phyloP scores from a whole-genome alignment of 2,888 invertebrate genomes.

The Dimorphilus gyrociliatus region DNA sequence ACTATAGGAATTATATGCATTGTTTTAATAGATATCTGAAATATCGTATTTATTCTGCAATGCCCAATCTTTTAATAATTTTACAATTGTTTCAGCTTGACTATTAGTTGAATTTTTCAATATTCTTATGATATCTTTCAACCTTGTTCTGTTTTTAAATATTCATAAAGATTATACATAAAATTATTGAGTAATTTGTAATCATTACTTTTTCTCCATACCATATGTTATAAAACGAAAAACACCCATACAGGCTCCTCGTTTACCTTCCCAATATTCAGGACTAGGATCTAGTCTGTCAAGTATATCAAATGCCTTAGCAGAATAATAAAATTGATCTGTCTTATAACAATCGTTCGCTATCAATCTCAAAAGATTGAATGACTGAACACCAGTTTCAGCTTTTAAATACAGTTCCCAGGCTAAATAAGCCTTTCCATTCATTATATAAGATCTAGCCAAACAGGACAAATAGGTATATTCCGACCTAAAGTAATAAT shows the following conservation, averaged over 20 bases:
- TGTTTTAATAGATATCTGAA: no score
- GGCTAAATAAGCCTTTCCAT: conserved; percentile 65
- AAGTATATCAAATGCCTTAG: conserved; percentile 88
- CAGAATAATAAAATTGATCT: conserved; percentile 89
- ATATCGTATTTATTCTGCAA: no score
- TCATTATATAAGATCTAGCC: conserved; percentile 79
- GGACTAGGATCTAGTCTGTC: conserved; percentile 85
- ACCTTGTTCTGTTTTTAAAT: no score
- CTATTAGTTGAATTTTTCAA: no score
- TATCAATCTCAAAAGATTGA: conserved; percentile 71
- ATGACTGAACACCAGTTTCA: conserved; percentile 71
- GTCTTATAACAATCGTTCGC: conserved; percentile 93
- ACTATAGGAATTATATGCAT: no score
- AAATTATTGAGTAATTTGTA: no score
- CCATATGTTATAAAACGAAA: no score
- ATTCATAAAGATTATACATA: no score
- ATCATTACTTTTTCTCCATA: no score
- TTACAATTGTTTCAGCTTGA: no score
- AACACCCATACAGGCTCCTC: conserved; percentile 84
- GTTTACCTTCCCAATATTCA: conserved; percentile 93
- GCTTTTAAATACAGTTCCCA: conserved; percentile 85
- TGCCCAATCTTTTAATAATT: no score
- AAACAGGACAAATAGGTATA: conserved; percentile 71
- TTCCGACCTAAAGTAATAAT: conserved; percentile 61
- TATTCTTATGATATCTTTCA: no score